Base-by-base conservation (phyloP, 2,113 vertebrate species). In the Labeo rohita region DNA sequence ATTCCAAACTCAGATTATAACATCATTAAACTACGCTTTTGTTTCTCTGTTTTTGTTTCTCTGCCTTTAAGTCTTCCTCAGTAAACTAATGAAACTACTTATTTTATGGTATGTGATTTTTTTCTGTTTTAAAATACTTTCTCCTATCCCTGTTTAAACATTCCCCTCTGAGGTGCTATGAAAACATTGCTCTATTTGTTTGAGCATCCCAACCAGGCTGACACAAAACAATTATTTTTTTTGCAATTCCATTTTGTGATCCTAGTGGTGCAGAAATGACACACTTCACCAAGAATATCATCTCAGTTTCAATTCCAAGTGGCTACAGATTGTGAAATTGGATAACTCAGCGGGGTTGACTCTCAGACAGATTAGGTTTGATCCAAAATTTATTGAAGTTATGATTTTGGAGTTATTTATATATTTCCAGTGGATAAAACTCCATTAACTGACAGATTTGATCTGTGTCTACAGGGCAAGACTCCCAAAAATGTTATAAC, bases 291-390 rank as follows among this genome's bases (percentile, higher is more conserved):
- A 70, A 43, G 36, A 43, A 70, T 70, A 70, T 70, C 36, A 70
- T 21, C 68, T 70, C 68, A 70, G 68, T 70, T 70, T 70, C 36
- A 70, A 18, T 70, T 43, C 68, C 16, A 43, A 43, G 68, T 70
- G 7, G 36, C 16, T 70, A 70, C 68, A 70, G 68, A 70, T 70
- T 70, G 68, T 18, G 36, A 39, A 70, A 70, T 70, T 70, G 66
- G 66, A 70, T 43, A 43, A 70, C 66, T 43, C 66, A 70, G 36
- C 16, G 4, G 16, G 36, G 66, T 18, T 70, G 66, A 16, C 36
- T 43, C 68, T 43, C 68, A 70, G 68, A 70, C 16, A 43, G 68
- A 70, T 70, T 70, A 70, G 18, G 66, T 43, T 21, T 43, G 66
- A 70, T 70, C 36, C 36, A 70, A 43, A 70, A 70, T 70, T 10